Conservation (phyloP, 2,888 invertebrate genomes). For the Conistra vaccinii region DNA sequence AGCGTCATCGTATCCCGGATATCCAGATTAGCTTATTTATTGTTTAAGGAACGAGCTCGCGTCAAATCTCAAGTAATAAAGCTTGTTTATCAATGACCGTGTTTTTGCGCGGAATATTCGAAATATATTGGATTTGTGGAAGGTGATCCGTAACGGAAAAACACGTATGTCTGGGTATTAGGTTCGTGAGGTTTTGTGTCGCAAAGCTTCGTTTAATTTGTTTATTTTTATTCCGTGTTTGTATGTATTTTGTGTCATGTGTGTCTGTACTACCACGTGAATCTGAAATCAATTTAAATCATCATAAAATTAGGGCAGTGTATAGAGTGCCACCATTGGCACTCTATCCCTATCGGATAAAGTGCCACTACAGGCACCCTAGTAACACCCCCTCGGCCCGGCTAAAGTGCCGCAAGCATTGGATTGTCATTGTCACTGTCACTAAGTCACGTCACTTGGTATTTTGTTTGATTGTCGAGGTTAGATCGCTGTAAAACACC, state of each 20-base stretch:
- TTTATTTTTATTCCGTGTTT: slow-evolving; percentile 1
- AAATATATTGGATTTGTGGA: slow-evolving; percentile 45
- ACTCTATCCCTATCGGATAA: too few relatives aligned
- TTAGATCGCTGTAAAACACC: too few relatives aligned
- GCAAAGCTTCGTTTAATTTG: neutral
- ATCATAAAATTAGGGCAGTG: too few relatives aligned
- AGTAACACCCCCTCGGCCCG: too few relatives aligned
- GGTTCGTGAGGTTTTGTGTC: neutral
- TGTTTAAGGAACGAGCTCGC: slow-evolving; percentile 68
- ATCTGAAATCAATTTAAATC: slow-evolving; percentile 15
- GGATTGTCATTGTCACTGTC: too few relatives aligned
- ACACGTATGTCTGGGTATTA: neutral
- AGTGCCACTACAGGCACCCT: too few relatives aligned
- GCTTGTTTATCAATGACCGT: slow-evolving; percentile 71
- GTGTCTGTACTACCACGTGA: neutral
- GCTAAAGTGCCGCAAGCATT: too few relatives aligned
- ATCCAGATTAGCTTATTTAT: slow-evolving; percentile 79
- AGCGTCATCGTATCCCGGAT: slow-evolving; percentile 77
- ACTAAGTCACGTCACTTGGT: too few relatives aligned
- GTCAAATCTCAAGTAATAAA: slow-evolving; percentile 71
- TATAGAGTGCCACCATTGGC: too few relatives aligned
- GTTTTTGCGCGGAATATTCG: slow-evolving; percentile 61
- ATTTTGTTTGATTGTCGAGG: too few relatives aligned
- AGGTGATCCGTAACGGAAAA: slow-evolving; percentile 28
- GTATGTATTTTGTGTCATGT: neutral